These are phyloP conservation scores for Poeciliopsis paucimaculata DNA, from an alignment of 2,797 vertebrate genomes.

Conservation along the genomic window DNA sequence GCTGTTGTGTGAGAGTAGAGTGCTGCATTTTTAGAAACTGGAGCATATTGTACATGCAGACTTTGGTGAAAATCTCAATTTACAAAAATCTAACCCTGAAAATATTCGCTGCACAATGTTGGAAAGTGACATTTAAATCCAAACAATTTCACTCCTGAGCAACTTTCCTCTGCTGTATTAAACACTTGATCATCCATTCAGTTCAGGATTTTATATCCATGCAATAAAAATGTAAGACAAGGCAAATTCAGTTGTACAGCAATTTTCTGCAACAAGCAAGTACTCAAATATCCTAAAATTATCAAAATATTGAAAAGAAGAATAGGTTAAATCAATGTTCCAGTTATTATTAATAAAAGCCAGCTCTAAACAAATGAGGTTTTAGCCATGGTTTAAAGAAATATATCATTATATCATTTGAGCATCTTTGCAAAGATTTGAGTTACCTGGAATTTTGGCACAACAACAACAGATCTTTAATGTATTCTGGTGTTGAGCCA, in stretches of 20 bases:
- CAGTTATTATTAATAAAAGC: not conserved
- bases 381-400: not conserved
- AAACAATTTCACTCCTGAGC: not conserved
- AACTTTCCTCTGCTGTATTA: not conserved
- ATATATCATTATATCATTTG: not conserved
- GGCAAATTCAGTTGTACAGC: not conserved
- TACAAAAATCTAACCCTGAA: not conserved
- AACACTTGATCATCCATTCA: not conserved
- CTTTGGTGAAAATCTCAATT: not conserved
- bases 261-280: not conserved
- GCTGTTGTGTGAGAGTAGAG: conserved; percentile 28
- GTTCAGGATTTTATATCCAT: conserved; percentile 1
- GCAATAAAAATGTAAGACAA: not conserved
- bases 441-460: not conserved
- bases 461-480: not conserved
- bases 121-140: not conserved
- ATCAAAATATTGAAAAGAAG: not conserved
- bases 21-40: conserved; percentile 8
- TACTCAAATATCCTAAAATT: not conserved
- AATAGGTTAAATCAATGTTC: not conserved
- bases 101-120: not conserved
- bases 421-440: not conserved
- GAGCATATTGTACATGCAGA: not conserved
- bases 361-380: not conserved
- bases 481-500: not conserved